A percentile compares a stretch with the other conserved stretches of the same genome.
Evolutionary conservation across 2,797 vertebrate genomes (phyloP).

Genomic region (Tokudaia muenninki): DNA sequence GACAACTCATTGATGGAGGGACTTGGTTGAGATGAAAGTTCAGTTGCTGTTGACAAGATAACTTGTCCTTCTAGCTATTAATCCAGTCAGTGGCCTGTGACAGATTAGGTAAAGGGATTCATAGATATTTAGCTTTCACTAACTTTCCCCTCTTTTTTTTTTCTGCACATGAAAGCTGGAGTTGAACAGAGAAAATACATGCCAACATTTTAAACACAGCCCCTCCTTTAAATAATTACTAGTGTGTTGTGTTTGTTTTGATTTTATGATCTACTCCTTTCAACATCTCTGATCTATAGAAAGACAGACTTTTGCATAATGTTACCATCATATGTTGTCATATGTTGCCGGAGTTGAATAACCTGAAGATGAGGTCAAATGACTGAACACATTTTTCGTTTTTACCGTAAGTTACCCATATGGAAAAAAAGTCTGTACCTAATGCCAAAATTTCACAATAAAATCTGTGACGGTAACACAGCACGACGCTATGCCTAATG

Average conservation of each 20-base stretch:
- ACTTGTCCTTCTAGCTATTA: slow-evolving; percentile 79
- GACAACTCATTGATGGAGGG: slow-evolving; percentile 73
- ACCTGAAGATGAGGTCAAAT: neutral
- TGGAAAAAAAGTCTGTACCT: neutral
- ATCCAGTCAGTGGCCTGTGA: slow-evolving; percentile 77
- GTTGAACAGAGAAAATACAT: neutral
- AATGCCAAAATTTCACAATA: slow-evolving; percentile 74
- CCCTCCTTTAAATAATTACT: slow-evolving; percentile 61
- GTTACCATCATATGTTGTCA: neutral
- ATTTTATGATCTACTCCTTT: slow-evolving; percentile 66
- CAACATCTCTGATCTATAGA: slow-evolving; percentile 39
- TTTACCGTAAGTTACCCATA: slow-evolving; percentile 73
- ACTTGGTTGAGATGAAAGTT: slow-evolving; percentile 83
- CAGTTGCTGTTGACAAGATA: slow-evolving; percentile 80
- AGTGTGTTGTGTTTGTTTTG: neutral
- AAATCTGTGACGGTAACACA: slow-evolving; percentile 79
- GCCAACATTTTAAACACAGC: neutral
- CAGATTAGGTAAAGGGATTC: slow-evolving; percentile 63
- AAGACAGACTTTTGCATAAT: neutral
- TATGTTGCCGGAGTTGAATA: neutral
- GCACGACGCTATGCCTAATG: slow-evolving; percentile 77
- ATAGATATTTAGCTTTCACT: slow-evolving; percentile 41
- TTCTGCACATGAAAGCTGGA: neutral
- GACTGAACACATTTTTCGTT: slow-evolving; percentile 70
- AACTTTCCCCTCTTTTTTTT: neutral